Percentiles rank a stretch among this genome's conserved stretches.
These are phyloP conservation scores for Periparus ater DNA, from an alignment of 2,797 vertebrate species.

Conservation along the genomic window DNA sequence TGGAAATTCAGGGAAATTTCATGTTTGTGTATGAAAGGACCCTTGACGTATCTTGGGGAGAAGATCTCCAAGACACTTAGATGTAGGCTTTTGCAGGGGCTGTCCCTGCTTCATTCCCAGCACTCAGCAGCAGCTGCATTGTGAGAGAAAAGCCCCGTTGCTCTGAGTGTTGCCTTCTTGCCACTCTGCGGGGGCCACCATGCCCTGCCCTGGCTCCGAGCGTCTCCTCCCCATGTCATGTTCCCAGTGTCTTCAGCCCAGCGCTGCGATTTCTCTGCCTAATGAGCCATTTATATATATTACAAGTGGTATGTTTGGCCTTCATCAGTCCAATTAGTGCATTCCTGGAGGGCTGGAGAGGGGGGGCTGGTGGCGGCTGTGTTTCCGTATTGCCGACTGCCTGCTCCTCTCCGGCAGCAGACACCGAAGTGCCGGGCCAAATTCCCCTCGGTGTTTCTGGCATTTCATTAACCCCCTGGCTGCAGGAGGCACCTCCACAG, in stretches of 20 bases:
- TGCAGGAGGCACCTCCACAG: neutral
- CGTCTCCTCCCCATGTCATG: slow-evolving; percentile 18
- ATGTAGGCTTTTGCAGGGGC: neutral
- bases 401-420: neutral
- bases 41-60: fast-evolving
- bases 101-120: neutral
- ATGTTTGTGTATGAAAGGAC: neutral
- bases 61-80: neutral
- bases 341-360: slow-evolving; percentile 45
- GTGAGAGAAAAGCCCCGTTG: fast-evolving
- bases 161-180: neutral
- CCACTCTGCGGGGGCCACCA: fast-evolving
- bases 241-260: slow-evolving; percentile 60
- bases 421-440: neutral
- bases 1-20: neutral
- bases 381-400: slow-evolving; percentile 2
- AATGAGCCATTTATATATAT: slow-evolving; percentile 72
- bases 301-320: slow-evolving; percentile 60
- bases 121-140: neutral
- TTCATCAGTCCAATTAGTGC: slow-evolving; percentile 70
- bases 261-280: slow-evolving; percentile 34
- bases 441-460: neutral
- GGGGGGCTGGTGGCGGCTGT: neutral
- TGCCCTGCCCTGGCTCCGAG: neutral
- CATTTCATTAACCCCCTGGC: neutral